Evolutionary conservation across 2,888 invertebrate species (phyloP), one percentile per base, ranked within the genome.

Genomic region (Margaritifera margaritifera): DNA sequence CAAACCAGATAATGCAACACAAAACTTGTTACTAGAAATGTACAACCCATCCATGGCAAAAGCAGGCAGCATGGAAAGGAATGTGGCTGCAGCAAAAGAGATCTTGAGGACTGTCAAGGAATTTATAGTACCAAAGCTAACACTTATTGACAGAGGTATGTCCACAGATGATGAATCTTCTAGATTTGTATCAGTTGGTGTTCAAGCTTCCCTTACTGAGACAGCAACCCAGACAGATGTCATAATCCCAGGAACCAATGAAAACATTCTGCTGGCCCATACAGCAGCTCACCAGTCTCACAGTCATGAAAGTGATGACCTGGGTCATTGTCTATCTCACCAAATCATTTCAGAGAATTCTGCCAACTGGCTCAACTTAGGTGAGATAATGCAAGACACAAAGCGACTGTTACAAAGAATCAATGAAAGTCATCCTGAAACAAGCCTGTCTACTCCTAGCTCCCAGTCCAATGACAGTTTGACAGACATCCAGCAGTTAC

Each of bases 331-430:
- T 31, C 60, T 52, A n/a, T 68, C 75, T 42, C 55, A 66, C 27
- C 65, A 73, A 25, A 69, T 72, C 50, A 68, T 78, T 27, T 77
- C 81, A 56, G 79, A 82, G 53, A 75, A 72, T 42, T 68, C 79
- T 51, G 64, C 73, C 50, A 80, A 75, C 68, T 83, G 82, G 82
- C 74, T 77, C 20, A 77, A 79, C 52, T 67, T 84, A 64, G 80
- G 82, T 25, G 75, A 79, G 31, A 65, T 84, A n/a, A 80, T 84
- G 75, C 61, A 79, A 51, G 83, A 84, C 72, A 81, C 81, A 22
- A 83, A 79, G 19, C 70, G 77, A 20, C 68, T 84, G 11, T 64
- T 83, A 25, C 72, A 73, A 56, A 78, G 69, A 63, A 76, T 81
- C 8, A 79, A 80, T 64, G 72, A 79, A 56, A 69, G 66, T n/a